Evolutionary conservation across 30 jellyfish, hydroid and myxozoan species (phyloP).

Genomic region (Aurelia aurita complex sp. Pacific): DNA sequence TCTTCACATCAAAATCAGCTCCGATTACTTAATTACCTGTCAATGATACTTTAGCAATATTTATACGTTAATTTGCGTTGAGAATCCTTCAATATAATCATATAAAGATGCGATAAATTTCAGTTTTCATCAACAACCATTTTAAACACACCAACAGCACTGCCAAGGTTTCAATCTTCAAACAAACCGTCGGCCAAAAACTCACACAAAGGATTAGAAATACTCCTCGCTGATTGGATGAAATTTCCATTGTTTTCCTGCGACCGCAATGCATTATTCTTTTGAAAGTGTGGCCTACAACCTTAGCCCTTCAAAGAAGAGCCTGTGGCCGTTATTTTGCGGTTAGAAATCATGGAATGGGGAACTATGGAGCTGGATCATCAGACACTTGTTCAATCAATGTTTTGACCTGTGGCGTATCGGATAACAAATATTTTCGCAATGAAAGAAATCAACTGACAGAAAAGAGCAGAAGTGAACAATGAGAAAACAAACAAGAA

Average conservation of each 20-base stretch:
- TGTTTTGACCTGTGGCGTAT: too few relatives aligned
- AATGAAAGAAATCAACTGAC: too few relatives aligned
- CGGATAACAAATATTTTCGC: too few relatives aligned
- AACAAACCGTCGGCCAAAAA: constrained; percentile 81
- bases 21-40: constrained; percentile 13
- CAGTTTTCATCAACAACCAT: constrained; percentile 51
- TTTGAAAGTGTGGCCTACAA: constrained; percentile 15
- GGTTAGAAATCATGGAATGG: neutral
- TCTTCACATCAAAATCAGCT: constrained; percentile 3
- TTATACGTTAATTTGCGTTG: neutral
- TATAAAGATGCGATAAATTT: too few relatives aligned
- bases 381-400: too few relatives aligned
- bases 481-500: too few relatives aligned
- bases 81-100: too few relatives aligned
- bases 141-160: constrained; percentile 30
- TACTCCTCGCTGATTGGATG: constrained; percentile 54
- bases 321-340: neutral
- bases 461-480: too few relatives aligned
- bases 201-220: constrained; percentile 72
- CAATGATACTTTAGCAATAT: neutral
- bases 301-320: neutral
- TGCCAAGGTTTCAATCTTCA: constrained; percentile 46
- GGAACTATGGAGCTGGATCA: too few relatives aligned
- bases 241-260: constrained; percentile 28
- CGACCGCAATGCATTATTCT: constrained; percentile 80